Evolutionary conservation across 1,140 invertebrate species (phyloP).

Genomic region (Zeugodacus cucurbitae): DNA sequence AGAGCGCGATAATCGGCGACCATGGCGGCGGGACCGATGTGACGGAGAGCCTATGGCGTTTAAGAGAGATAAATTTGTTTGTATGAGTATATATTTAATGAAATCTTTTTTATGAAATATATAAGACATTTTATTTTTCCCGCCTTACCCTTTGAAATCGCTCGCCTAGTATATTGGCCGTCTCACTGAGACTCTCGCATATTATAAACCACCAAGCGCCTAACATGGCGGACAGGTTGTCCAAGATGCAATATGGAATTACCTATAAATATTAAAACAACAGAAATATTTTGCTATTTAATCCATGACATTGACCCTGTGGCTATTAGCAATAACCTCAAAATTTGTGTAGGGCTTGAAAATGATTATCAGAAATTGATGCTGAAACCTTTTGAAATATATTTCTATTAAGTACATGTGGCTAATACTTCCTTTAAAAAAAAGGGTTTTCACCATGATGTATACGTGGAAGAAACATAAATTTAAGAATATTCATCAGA

Average conservation of each 20-base stretch:
- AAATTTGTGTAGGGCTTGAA: too few species aligned
- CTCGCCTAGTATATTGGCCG: conserved; percentile 72
- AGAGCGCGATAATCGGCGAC: conserved; percentile 73
- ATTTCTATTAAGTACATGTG: too few species aligned
- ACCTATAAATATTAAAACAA: conserved; percentile 41
- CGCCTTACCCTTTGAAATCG: conserved; percentile 71
- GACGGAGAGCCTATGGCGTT: conserved; percentile 68
- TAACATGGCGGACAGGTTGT: conserved; percentile 72
- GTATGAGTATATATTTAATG: not conserved
- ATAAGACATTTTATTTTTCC: not conserved
- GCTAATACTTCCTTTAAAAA: too few species aligned
- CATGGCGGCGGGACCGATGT: conserved; percentile 73
- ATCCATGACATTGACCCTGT: too few species aligned
- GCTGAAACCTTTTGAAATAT: too few species aligned
- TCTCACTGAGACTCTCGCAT: conserved; percentile 71
- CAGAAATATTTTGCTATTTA: not conserved
- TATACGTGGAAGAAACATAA: too few species aligned
- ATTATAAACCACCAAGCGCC: conserved; percentile 74
- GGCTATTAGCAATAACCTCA: too few species aligned
- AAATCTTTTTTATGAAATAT: not conserved
- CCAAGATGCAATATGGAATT: conserved; percentile 74
- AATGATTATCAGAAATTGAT: too few species aligned
- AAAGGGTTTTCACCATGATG: too few species aligned
- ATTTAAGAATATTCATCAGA: too few species aligned
- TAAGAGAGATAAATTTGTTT: too few species aligned